phyloP scores from a whole-genome alignment of 2,888 invertebrate species.

The Lutraria lutraria region DNA sequence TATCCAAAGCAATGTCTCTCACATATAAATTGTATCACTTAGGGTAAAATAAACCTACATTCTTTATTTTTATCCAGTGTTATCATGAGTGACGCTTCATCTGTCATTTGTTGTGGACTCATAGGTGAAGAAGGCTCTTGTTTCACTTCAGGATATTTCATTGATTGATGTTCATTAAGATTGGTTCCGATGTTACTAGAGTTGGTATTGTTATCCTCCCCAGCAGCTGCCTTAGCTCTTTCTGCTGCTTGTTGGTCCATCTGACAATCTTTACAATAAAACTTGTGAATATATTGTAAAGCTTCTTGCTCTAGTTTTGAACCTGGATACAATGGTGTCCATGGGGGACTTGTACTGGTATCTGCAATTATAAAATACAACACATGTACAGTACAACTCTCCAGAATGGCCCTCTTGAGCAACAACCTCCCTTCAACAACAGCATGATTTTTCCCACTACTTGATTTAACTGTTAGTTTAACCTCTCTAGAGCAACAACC shows the following conservation, averaged over 20 bases:
- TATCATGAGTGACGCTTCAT: constrained; percentile 96
- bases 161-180: constrained; percentile 16
- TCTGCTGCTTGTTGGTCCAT: constrained; percentile 81
- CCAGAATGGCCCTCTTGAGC: too few relatives aligned
- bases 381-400: neutral
- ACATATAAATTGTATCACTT: neutral
- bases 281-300: constrained; percentile 83
- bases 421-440: too few relatives aligned
- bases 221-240: constrained; percentile 69
- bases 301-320: constrained; percentile 81
- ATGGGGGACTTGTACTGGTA: constrained; percentile 79
- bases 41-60: constrained; percentile 91
- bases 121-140: constrained; percentile 70
- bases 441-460: too few relatives aligned
- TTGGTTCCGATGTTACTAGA: neutral
- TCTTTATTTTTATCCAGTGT: constrained; percentile 99
- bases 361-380: constrained; percentile 69
- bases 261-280: constrained; percentile 84
- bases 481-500: too few relatives aligned
- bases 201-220: constrained; percentile 3
- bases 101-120: constrained; percentile 94
- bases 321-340: constrained; percentile 83
- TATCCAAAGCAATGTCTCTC: too few relatives aligned
- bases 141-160: constrained; percentile 52
- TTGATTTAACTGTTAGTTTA: too few relatives aligned